Percentiles rank a stretch among this genome's conserved stretches.
phyloP scores from a whole-genome alignment of 2,113 vertebrate genomes.

The Bubo scandiacus region DNA sequence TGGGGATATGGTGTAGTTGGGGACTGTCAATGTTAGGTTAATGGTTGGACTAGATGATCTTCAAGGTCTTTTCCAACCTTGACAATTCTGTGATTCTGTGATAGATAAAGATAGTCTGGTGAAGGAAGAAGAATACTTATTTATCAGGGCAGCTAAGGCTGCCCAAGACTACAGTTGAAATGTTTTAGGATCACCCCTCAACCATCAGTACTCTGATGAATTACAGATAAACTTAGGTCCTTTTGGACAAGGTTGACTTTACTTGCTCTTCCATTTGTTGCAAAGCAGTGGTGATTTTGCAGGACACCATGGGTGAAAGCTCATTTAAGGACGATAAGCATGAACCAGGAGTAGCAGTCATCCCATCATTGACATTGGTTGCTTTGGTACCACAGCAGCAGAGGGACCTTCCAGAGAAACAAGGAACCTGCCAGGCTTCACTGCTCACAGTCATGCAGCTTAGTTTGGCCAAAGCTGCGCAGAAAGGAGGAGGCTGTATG shows the following conservation, averaged over 20 bases:
- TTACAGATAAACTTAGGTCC: not conserved
- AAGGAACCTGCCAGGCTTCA: not conserved
- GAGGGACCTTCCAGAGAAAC: not conserved
- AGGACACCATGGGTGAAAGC: accelerated
- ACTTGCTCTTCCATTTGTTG: not conserved
- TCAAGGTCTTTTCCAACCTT: too few species aligned
- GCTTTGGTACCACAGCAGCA: not conserved
- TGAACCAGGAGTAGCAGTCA: not conserved
- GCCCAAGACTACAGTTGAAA: not conserved
- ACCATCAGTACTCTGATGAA: not conserved
- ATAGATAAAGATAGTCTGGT: not conserved
- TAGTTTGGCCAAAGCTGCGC: accelerated
- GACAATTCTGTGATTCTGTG: too few species aligned
- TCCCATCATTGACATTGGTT: not conserved
- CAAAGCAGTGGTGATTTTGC: not conserved
- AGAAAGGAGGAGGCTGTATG: not conserved
- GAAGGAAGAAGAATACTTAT: not conserved
- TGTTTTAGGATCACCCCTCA: not conserved
- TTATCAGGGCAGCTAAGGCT: not conserved
- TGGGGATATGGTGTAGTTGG: too few species aligned
- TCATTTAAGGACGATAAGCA: not conserved
- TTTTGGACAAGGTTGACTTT: not conserved
- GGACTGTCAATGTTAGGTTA: too few species aligned
- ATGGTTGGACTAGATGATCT: too few species aligned
- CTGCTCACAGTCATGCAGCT: not conserved